A percentile compares a stretch with the other conserved stretches of the same genome.
These are phyloP conservation scores for Enteromius viviparus DNA, from an alignment of 2,797 vertebrate species.

Conservation along the genomic window DNA sequence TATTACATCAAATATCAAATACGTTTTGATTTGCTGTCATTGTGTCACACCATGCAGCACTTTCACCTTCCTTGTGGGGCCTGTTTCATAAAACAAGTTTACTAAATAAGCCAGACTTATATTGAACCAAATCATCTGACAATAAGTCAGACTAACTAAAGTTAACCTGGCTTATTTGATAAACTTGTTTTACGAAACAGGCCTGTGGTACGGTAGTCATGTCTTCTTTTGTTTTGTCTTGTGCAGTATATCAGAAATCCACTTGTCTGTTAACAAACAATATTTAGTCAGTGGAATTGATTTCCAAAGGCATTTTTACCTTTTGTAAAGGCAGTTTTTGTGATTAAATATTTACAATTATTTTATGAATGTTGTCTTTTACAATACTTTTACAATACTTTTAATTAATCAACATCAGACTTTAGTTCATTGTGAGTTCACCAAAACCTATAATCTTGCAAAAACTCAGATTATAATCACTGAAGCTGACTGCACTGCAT, in stretches of 20 bases:
- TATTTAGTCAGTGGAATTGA: not conserved
- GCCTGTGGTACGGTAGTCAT: too few species aligned
- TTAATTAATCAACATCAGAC: not conserved
- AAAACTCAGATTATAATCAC: not conserved
- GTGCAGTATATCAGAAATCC: not conserved
- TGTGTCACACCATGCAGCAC: not conserved
- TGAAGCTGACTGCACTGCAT: not conserved
- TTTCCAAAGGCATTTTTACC: not conserved
- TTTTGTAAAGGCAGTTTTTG: not conserved
- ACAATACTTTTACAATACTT: not conserved
- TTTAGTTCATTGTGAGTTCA: not conserved
- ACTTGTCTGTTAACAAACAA: not conserved
- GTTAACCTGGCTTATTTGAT: too few species aligned
- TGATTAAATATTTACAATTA: not conserved
- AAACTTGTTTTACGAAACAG: too few species aligned
- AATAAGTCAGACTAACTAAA: too few species aligned
- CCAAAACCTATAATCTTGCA: not conserved
- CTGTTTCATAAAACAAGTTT: too few species aligned
- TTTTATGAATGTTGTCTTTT: not conserved
- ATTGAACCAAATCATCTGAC: too few species aligned
- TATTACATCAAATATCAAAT: conserved; percentile 7
- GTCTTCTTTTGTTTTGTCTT: not conserved
- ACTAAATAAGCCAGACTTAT: too few species aligned
- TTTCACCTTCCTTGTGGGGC: not conserved
- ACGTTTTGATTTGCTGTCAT: not conserved